Evolutionary conservation across 2,888 invertebrate species (phyloP).

Genomic region (Cheilosia soror): DNA sequence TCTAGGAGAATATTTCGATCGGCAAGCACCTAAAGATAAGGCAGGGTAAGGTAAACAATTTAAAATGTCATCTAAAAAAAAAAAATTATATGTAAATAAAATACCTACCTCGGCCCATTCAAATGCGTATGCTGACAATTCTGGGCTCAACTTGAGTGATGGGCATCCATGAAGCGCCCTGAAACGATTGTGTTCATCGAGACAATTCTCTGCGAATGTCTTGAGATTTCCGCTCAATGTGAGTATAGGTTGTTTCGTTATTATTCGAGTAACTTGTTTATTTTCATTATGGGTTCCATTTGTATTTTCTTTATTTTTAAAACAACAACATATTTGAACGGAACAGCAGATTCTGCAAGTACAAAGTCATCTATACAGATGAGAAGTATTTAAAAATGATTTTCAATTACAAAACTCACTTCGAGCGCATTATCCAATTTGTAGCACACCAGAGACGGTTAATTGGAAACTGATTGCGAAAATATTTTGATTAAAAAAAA

Average conservation of each 20-base stretch:
- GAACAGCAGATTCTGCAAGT: conserved; percentile 39
- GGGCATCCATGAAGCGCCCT: conserved; percentile 88
- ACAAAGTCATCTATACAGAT: neutral
- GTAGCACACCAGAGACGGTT: conserved; percentile 11
- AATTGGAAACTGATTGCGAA: conserved; percentile 30
- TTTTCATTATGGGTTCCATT: neutral
- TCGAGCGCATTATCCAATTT: conserved; percentile 18
- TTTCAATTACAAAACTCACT: conserved; percentile 18
- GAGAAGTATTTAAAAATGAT: neutral
- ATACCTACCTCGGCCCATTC: conserved; percentile 87
- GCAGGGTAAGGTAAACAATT: neutral
- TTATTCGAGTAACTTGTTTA: neutral
- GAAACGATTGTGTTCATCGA: conserved; percentile 90
- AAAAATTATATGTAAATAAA: too few relatives aligned
- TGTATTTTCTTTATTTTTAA: neutral
- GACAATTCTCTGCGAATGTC: conserved; percentile 88
- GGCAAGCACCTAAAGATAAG: conserved; percentile 48
- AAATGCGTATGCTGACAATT: conserved; percentile 88
- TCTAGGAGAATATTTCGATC: conserved; percentile 83
- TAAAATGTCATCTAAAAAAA: neutral
- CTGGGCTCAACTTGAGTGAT: conserved; percentile 87
- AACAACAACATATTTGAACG: conserved; percentile 28
- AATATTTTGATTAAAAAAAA: neutral
- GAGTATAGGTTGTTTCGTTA: conserved; percentile 23
- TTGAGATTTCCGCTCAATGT: conserved; percentile 27